Evolutionary conservation across 1,140 invertebrate genomes (phyloP).

Genomic region (Steinernema feltiae): DNA sequence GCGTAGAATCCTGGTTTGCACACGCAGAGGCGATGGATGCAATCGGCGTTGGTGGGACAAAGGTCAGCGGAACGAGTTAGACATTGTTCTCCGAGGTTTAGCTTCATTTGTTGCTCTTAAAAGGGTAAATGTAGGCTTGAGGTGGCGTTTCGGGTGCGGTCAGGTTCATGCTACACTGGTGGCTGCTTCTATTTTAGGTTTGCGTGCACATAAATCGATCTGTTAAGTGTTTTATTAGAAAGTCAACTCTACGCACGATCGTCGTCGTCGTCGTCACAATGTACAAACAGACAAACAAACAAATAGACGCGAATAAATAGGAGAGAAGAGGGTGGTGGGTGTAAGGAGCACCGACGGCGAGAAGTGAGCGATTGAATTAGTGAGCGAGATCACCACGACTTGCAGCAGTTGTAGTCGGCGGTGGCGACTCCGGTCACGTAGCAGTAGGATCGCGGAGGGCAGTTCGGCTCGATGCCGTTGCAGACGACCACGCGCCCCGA

Average conservation of each 20-base stretch:
- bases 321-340: not conserved
- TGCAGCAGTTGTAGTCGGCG: constrained; percentile 55
- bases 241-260: too few species aligned
- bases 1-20: constrained; percentile 29
- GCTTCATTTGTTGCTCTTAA: not conserved
- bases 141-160: not conserved
- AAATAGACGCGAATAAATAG: constrained; percentile 9
- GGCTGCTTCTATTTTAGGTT: too few species aligned
- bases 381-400: constrained; percentile 32
- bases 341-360: constrained; percentile 1
- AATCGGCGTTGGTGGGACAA: constrained; percentile 33
- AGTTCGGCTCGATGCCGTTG: constrained; percentile 54
- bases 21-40: constrained; percentile 36
- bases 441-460: constrained; percentile 54
- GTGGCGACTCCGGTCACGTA: constrained; percentile 56
- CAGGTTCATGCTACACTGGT: too few species aligned
- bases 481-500: constrained; percentile 43
- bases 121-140: not conserved
- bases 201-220: too few species aligned
- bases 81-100: constrained; percentile 34
- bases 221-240: too few species aligned
- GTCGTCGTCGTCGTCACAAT: not conserved
- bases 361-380: constrained; percentile 10
- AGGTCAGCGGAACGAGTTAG: constrained; percentile 9
- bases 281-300: not conserved